Conservation (phyloP, 2,888 invertebrate species). For the Lasioglossum marginatum region DNA sequence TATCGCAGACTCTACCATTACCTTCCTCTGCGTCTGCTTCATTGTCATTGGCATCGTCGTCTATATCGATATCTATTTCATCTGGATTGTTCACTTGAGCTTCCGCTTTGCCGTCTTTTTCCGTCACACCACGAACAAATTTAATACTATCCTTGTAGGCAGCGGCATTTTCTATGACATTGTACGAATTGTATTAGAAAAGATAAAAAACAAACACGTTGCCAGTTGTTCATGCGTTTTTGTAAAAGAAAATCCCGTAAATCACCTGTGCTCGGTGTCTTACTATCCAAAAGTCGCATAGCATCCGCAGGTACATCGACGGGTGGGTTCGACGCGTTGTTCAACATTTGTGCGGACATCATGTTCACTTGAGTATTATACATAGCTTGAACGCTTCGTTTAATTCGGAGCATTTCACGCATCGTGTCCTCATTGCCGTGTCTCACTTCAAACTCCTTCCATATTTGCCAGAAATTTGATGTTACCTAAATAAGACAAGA, state of each 20-base stretch:
- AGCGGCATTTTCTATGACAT: slow-evolving; percentile 66
- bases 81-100: slow-evolving; percentile 93
- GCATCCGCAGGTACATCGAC: slow-evolving; percentile 91
- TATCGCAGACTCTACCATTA: slow-evolving; percentile 54
- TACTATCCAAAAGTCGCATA: slow-evolving; percentile 95
- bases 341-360: slow-evolving; percentile 99
- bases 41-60: slow-evolving; percentile 88
- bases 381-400: slow-evolving; percentile 98
- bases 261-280: slow-evolving; percentile 84
- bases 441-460: slow-evolving; percentile 99
- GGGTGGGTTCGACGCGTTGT: slow-evolving; percentile 89
- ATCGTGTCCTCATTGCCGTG: slow-evolving; percentile 99
- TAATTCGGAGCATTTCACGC: slow-evolving; percentile 99
- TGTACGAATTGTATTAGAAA: slow-evolving; percentile 18
- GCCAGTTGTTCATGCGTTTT: not conserved
- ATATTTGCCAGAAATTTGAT: slow-evolving; percentile 98
- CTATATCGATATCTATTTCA: slow-evolving; percentile 94
- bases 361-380: slow-evolving; percentile 99
- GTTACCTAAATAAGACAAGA: slow-evolving; percentile 86
- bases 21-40: slow-evolving; percentile 85
- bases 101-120: slow-evolving; percentile 88
- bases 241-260: not conserved
- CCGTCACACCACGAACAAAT: slow-evolving; percentile 95
- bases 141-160: slow-evolving; percentile 88
- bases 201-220: not conserved